Evolutionary conservation across 2,888 invertebrate species (phyloP), one percentile per base, ranked within the genome.

Genomic region (Poecilus cupreus): DNA sequence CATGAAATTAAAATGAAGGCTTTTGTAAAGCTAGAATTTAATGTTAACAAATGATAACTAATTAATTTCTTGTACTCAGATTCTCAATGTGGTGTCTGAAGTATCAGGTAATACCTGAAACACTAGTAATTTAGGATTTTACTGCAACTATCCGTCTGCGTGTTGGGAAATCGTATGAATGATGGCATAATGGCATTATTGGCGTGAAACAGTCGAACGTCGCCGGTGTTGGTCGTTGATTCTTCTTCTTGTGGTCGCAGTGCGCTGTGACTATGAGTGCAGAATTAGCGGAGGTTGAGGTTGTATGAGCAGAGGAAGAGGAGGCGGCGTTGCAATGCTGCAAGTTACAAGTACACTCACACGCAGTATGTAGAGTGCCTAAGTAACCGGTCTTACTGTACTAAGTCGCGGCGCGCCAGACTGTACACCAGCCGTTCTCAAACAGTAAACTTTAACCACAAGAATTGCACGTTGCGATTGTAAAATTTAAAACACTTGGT

Each of bases 261-360:
- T 24, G 26, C n/a, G 60, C 26, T 13, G 22, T 54, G 54, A 11
- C 20, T 54, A 18, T 22, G 20, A 11, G 32, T 37, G 32, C 64
- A 68, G 64, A 37, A 68, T 37, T 68, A 68, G 64, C 37, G 64
- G 64, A 68, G 64, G 64, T 32, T 32, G 49, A 10, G n/a, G 13
- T 43, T 43, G 43, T n/a, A 43, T 8, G 3, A 8, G 43, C 43
- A 43, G 8, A 3, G n/a, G 22, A 18, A 24, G 57, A 57, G 24
- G 26, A 13, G 37, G 37, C 18, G 37, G 18, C 64, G 64, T 68
- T 68, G 64, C 64, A 68, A 68, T 68, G 64, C 37, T 68, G 64
- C 64, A 68, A n/a, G 37, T 68, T 68, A 32, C 64, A 68, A n/a
- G 64, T 68, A 68, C 64, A 68, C 37, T 37, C 64, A 68, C 20